Percentiles rank a stretch among this genome's conserved stretches.
These are phyloP conservation scores for Centrocercus urophasianus DNA, from an alignment of 2,113 vertebrate genomes.

Conservation along the genomic window DNA sequence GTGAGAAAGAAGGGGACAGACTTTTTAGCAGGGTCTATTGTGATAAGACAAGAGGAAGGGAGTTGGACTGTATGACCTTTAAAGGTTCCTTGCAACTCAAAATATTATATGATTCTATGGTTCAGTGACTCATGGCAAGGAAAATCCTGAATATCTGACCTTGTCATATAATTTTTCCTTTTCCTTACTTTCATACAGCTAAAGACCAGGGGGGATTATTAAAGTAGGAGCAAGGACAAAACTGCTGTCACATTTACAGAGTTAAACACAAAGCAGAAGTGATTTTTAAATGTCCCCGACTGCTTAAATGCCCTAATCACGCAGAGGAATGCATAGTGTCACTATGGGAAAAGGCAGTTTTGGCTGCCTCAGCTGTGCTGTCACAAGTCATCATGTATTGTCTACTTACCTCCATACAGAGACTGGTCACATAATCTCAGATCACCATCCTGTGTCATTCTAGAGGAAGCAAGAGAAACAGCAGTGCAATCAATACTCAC, in stretches of 20 bases:
- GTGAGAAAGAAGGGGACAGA: too few species aligned
- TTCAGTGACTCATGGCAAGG: neutral
- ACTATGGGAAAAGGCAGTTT: neutral
- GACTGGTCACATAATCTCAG: neutral
- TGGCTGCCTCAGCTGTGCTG: neutral
- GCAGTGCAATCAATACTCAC: neutral
- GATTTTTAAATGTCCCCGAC: neutral
- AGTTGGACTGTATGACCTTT: too few species aligned
- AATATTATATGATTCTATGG: too few species aligned
- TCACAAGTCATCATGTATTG: neutral
- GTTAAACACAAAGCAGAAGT: neutral
- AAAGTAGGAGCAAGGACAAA: neutral
- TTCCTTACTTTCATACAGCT: neutral
- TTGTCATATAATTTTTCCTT: neutral
- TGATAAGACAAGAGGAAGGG: too few species aligned
- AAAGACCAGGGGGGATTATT: neutral
- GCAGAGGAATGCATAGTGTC: neutral
- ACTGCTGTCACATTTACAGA: neutral
- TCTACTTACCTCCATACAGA: neutral
- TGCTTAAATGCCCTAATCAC: neutral
- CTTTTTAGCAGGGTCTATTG: too few species aligned
- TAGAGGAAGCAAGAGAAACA: neutral
- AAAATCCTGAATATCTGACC: neutral
- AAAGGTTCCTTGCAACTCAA: too few species aligned
- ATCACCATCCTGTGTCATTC: neutral